Evolutionary conservation across 2,797 vertebrate species (phyloP).

Genomic region (Neostethus bicornis): DNA sequence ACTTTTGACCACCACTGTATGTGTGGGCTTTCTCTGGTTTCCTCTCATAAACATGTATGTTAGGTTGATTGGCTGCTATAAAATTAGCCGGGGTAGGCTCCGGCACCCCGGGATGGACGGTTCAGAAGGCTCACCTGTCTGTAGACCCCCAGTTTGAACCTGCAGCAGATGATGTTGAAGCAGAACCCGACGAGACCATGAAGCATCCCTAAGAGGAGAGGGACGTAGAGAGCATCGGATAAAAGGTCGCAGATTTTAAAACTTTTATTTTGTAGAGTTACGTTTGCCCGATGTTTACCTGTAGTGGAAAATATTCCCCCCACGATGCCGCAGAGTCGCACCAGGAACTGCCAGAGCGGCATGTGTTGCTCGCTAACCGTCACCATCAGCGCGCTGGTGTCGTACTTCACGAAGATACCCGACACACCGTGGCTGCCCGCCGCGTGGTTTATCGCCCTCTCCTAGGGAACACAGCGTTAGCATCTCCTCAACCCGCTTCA

Average conservation of each 20-base stretch:
- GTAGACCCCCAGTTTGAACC: slow-evolving; percentile 84
- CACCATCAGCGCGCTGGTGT: slow-evolving; percentile 94
- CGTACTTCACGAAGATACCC: slow-evolving; percentile 93
- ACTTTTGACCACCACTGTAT: no score
- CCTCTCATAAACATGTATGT: no score
- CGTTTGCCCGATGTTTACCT: slow-evolving; percentile 75
- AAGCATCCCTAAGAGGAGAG: slow-evolving; percentile 84
- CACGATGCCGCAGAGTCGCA: slow-evolving; percentile 90
- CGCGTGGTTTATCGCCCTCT: slow-evolving; percentile 91
- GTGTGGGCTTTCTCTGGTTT: no score
- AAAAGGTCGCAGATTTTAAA: no score
- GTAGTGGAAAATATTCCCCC: slow-evolving; percentile 97
- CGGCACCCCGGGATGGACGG: no score
- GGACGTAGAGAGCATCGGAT: not conserved
- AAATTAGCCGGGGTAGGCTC: no score
- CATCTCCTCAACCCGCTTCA: no score
- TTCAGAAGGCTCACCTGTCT: slow-evolving; percentile 51
- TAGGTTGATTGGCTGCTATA: no score
- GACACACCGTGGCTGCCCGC: slow-evolving; percentile 93
- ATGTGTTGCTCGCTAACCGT: slow-evolving; percentile 93
- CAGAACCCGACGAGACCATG: slow-evolving; percentile 89
- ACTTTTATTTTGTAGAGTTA: no score
- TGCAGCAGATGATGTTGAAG: slow-evolving; percentile 89
- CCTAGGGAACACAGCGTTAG: slow-evolving; percentile 67
- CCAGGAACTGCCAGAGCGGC: slow-evolving; percentile 93